A percentile compares a stretch with the other conserved stretches of the same genome.
Conservation (phyloP, 2,888 invertebrate species). For the Neoaliturus tenellus region DNA sequence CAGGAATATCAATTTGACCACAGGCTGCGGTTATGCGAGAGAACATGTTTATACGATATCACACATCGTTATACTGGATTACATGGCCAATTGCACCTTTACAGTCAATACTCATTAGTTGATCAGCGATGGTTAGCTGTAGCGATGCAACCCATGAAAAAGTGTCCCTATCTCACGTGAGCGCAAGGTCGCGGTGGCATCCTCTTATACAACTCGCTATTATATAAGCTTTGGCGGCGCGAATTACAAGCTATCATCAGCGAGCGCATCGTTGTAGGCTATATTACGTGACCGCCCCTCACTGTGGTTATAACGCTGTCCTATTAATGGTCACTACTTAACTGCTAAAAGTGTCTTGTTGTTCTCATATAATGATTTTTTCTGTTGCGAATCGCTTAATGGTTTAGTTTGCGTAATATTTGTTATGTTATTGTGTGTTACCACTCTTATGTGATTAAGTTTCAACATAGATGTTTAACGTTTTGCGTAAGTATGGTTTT, state of each 20-base stretch:
- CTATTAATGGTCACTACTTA: neutral
- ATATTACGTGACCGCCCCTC: neutral
- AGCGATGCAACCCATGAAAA: neutral
- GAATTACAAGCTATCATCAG: neutral
- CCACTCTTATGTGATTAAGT: too few species aligned
- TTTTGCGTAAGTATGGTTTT: too few species aligned
- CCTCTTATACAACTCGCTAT: slow-evolving; percentile 9
- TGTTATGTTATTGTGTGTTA: too few species aligned
- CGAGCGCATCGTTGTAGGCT: neutral
- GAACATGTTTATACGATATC: too few species aligned
- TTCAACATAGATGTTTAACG: too few species aligned
- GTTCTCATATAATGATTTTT: too few species aligned
- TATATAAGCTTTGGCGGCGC: neutral
- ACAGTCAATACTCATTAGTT: neutral
- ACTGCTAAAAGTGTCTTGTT: neutral
- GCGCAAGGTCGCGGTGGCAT: neutral
- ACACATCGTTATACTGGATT: too few species aligned
- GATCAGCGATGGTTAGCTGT: too few species aligned
- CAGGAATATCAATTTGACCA: too few species aligned
- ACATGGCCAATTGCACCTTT: neutral
- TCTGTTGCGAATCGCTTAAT: too few species aligned
- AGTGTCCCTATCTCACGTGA: neutral
- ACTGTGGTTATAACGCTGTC: neutral
- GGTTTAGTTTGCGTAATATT: too few species aligned
- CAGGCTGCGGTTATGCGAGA: too few species aligned